Evolutionary conservation across 2,113 vertebrate species (phyloP).

Genomic region (Tragelaphus scriptus): DNA sequence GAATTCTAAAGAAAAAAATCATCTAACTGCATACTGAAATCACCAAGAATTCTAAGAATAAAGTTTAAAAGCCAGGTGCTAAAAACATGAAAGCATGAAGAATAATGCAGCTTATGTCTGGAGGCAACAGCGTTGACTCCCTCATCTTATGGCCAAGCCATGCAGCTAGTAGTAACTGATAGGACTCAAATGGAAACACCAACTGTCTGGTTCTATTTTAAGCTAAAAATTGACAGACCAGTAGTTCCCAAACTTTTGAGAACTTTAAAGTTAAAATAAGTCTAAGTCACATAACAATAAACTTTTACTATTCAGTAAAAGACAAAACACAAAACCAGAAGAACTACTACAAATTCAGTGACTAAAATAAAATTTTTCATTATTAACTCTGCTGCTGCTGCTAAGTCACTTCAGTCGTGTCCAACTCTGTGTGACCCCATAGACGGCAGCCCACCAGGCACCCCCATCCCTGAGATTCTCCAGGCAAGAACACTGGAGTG

Average conservation of each 20-base stretch:
- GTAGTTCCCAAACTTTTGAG: not conserved
- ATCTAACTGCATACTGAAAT: not conserved
- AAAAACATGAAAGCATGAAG: not conserved
- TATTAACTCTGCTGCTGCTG: not conserved
- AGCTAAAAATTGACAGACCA: not conserved
- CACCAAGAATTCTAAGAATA: not conserved
- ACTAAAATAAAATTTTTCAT: not conserved
- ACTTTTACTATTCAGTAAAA: not conserved
- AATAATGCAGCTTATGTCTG: not conserved
- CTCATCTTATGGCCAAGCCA: not conserved
- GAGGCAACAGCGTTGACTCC: not conserved
- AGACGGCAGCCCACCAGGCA: no score
- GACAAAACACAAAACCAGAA: not conserved
- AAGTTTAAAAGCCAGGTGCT: not conserved
- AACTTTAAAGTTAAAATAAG: constrained; percentile 16
- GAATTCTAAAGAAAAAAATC: not conserved
- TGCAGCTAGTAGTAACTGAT: not conserved
- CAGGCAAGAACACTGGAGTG: no score
- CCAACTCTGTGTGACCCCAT: no score
- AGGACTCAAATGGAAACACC: not conserved
- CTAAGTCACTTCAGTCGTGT: no score
- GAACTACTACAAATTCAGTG: not conserved
- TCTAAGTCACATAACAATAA: not conserved
- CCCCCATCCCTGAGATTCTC: no score
- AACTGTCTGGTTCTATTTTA: not conserved